Base-by-base conservation (phyloP, 30 jellyfish, hydroid and myxozoan species). In the Turritopsis dohrnii region DNA sequence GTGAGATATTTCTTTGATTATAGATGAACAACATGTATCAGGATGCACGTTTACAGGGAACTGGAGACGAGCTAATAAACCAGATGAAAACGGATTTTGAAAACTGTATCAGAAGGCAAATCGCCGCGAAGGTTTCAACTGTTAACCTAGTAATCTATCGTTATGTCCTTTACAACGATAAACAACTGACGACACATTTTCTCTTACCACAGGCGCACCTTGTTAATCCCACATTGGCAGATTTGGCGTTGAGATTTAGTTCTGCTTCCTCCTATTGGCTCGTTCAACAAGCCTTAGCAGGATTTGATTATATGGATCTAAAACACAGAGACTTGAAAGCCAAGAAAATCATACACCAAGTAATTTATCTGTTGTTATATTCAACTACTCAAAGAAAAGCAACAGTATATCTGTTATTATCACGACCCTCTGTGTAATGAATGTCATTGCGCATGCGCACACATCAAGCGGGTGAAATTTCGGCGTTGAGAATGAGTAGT, bases 211-310 rank as follows among this genome's bases (percentile, higher is more conserved):
- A 95, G 99, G 99, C 99, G 76, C 96, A 87, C 60, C 71, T 95
- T 71, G 89, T 87, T 26, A 88, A 87, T 30, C 96, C 99, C 27
- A 77, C 77, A 16, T 53, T 87, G 52, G 84, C 96, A 28, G 97
- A 90, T 71, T 65, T 89, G 81, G 87, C 86, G 52, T 27, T 90
- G 1, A 83, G 79, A n/a, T 95, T 95, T 88, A 90, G 99, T 84
- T 84, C 89, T 21, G 97, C 90, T 1, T 85, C 97, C 0, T 87
- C 95, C 27, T 89, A 86, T 79, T 95, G 99, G 97, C 82, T 95
- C 24, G 80, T 71, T 53, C 99, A 89, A 66, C 96, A 85, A 71
- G 31, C 81, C 52, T 21, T 95, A 53, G 99, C 97, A 23, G 97
- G 92, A 52, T 74, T 84, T 9, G 88, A 87, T n/a, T 89, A 86